These are phyloP conservation scores for Polymixis lichenea DNA, from an alignment of 2,888 invertebrate genomes.

Conservation along the genomic window DNA sequence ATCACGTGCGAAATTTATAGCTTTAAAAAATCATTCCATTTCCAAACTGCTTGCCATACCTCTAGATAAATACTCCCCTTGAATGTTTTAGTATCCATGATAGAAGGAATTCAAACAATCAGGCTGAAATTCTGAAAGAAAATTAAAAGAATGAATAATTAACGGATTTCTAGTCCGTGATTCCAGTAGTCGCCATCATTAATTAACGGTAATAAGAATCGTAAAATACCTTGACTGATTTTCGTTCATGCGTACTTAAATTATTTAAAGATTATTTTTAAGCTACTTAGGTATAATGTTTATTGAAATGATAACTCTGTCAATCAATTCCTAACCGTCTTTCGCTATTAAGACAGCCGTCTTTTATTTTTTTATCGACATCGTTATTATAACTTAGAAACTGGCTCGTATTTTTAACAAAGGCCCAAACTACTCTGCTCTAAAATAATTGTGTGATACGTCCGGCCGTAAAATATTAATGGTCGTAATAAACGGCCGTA, in stretches of 20 bases:
- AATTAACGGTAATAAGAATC: conserved; percentile 32
- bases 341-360: background rate
- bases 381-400: background rate
- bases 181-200: conserved; percentile 15
- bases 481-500: conserved; percentile 40
- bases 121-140: conserved; percentile 22
- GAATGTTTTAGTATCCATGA: conserved; percentile 49
- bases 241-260: conserved; percentile 6
- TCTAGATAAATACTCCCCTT: conserved; percentile 41
- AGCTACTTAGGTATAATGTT: background rate
- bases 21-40: conserved; percentile 69
- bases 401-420: conserved; percentile 5
- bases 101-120: conserved; percentile 34
- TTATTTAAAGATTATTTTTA: background rate
- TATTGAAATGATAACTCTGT: background rate
- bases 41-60: conserved; percentile 53
- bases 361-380: background rate
- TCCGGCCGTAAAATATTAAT: conserved; percentile 45
- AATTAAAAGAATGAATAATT: conserved; percentile 32
- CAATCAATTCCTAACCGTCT: background rate
- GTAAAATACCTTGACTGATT: conserved; percentile 14
- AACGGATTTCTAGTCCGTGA: conserved; percentile 16
- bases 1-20: conserved; percentile 79
- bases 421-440: conserved; percentile 16
- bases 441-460: conserved; percentile 40